Percentiles rank a stretch among this genome's conserved stretches.
These are phyloP conservation scores for Rugalucina vietnamica DNA, from an alignment of 2,888 invertebrate species.

Conservation along the genomic window DNA sequence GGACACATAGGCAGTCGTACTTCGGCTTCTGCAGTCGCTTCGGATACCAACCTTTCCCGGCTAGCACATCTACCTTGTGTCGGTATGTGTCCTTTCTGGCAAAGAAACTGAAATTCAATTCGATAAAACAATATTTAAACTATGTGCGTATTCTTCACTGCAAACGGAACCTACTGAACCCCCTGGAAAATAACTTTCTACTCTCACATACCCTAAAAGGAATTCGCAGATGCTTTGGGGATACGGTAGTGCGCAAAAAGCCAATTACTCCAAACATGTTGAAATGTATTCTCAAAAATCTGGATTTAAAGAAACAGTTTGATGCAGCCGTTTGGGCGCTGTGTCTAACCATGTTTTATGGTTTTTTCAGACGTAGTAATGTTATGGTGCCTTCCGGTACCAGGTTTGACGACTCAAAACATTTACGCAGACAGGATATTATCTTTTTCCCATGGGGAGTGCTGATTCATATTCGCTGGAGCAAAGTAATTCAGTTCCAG, in stretches of 20 bases:
- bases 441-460: background rate
- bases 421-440: constrained; percentile 7
- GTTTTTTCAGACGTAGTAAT: background rate
- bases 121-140: constrained; percentile 38
- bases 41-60: constrained; percentile 24
- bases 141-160: constrained; percentile 35
- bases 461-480: background rate
- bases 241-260: constrained; percentile 28
- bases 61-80: constrained; percentile 2
- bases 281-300: background rate
- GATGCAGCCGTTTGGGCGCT: constrained; percentile 30
- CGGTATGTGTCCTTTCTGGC: constrained; percentile 23
- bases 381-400: background rate
- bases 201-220: constrained; percentile 20
- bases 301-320: constrained; percentile 21
- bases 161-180: constrained; percentile 37
- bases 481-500: constrained; percentile 2
- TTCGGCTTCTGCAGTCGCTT: constrained; percentile 2
- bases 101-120: constrained; percentile 22
- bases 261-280: constrained; percentile 29
- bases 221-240: constrained; percentile 29
- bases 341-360: constrained; percentile 13
- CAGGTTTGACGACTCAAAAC: background rate
- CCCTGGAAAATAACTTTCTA: constrained; percentile 26
- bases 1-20: constrained; percentile 1